These are phyloP conservation scores for Larimichthys crocea DNA, from an alignment of 2,113 vertebrate genomes.

Conservation along the genomic window DNA sequence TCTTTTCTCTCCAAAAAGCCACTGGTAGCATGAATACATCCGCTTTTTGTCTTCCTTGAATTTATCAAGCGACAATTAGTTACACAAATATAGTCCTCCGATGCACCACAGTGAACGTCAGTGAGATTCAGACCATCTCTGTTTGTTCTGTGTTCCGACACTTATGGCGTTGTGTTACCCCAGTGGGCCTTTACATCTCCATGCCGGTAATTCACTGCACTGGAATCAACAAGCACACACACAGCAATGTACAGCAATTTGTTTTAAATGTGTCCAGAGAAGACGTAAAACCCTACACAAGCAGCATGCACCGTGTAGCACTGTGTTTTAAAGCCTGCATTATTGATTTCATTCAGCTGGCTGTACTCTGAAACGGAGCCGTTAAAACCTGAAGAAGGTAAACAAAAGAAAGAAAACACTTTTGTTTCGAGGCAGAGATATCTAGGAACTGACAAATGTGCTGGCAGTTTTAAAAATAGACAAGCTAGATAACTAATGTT, in stretches of 20 bases:
- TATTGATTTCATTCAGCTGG: slow-evolving; percentile 49
- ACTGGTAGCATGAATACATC: slow-evolving; percentile 22
- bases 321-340: slow-evolving; percentile 36
- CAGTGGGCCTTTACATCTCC: slow-evolving; percentile 27
- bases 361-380: slow-evolving; percentile 17
- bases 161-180: slow-evolving; percentile 10
- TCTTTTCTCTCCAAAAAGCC: slow-evolving; percentile 38
- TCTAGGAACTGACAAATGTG: neutral
- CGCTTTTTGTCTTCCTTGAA: slow-evolving; percentile 45
- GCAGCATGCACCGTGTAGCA: slow-evolving; percentile 7
- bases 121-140: slow-evolving; percentile 45
- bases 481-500: neutral
- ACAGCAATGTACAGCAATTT: slow-evolving; percentile 18
- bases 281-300: slow-evolving; percentile 7
- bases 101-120: slow-evolving; percentile 34
- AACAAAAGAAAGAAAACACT: neutral
- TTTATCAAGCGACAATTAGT: slow-evolving; percentile 62
- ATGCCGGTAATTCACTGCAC: slow-evolving; percentile 34
- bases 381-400: slow-evolving; percentile 9
- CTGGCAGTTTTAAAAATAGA: slow-evolving; percentile 5
- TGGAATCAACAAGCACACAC: slow-evolving; percentile 32
- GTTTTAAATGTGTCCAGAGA: slow-evolving; percentile 37
- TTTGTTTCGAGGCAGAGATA: slow-evolving; percentile 7
- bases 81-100: slow-evolving; percentile 33
- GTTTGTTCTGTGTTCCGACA: slow-evolving; percentile 33